Evolutionary conservation across 2,888 invertebrate genomes (phyloP), one percentile per base, ranked within the genome.

Genomic region (Augochlorella aurata): DNA sequence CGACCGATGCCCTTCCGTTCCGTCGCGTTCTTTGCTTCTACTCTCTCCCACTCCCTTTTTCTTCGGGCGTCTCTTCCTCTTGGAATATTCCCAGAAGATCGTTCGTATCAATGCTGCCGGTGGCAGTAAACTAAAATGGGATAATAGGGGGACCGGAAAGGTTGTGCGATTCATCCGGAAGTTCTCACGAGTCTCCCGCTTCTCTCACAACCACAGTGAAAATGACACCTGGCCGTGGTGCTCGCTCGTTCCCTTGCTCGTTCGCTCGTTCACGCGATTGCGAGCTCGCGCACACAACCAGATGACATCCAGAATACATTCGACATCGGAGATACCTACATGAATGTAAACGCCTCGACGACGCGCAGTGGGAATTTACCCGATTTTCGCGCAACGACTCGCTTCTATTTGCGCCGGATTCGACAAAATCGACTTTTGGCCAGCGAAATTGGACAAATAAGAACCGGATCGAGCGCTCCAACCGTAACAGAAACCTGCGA

Each of bases 111-210:
- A 73, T 77, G 78, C 75, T 67, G 52, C 50, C 77, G 49, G 88
- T 89, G 90, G 89, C 89, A 88, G 90, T 90, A 90, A 91, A 92
- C 92, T 90, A 91, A 92, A 92, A 91, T 90, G 90, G 90, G 90
- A 93, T 93, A 93, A 93, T 93, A 92, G 93, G 85, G 89, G 90
- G 90, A 90, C 93, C 92, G 93, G 92, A 93, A 93, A 91, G 90
- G 89, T 89, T 89, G 90, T 89, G 89, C 88, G 89, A 91, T 89
- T 90, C 90, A 93, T 93, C 93, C 93, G 93, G 93, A 93, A 93
- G 93, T 93, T 93, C 93, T 92, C 93, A 93, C 93, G 93, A 90
- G 92, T 93, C 93, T 93, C 93, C 90, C 90, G 91, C 92, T 93
- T 93, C 93, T 93, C 91, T 90, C 91, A 91, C 92, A 91, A 92